Evolutionary conservation across 2,113 vertebrate genomes (phyloP), one percentile per base, ranked within the genome.

Genomic region (Dermatemys mawii): DNA sequence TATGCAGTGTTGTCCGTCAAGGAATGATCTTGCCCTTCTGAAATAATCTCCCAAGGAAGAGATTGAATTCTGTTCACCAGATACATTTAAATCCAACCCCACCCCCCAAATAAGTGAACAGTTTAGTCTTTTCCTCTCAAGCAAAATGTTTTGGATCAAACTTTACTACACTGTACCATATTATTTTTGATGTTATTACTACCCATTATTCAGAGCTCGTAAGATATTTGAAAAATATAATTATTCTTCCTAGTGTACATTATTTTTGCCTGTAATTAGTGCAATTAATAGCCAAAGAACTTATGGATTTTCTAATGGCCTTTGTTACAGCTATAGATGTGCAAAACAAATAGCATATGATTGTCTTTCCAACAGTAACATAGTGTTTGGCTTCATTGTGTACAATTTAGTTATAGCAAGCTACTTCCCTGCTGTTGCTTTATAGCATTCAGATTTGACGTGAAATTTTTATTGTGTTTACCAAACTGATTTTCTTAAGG

Each of bases 141-240:
- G 60, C 60, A 67, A n/a, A 67, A 67, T 67, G 3, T 21, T 91
- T 91, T 76, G 38, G 5, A 81, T 76, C 11, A 89, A 78, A 90
- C 44, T 75, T 89, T 80, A 48, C 19, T 57, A 38, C 84, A 55
- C 46, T n/a, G 12, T 76, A 75, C 10, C 22, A 50, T 26, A 24
- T 54, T 38, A 29, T 84, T 35, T 78, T 24, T 17, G 70, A 81
- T 93, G 76, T 55, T 86, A n/a, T 57, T 81, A 13, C n/a, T 44
- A 11, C 83, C 57, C 88, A 82, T 80, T 82, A 96, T 93, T 83
- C 93, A 81, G 50, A 63, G 90, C 89, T 81, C 87, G 91, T 67
- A 81, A 81, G 87, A 54, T 86, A 41, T 78, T 83, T 81, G 89
- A 92, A 91, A 81, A 67, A n/a, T 67, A 67, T 67, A 67, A 92